These are phyloP conservation scores for Epinotia bilunana DNA, from an alignment of 2,888 invertebrate genomes.

Conservation along the genomic window DNA sequence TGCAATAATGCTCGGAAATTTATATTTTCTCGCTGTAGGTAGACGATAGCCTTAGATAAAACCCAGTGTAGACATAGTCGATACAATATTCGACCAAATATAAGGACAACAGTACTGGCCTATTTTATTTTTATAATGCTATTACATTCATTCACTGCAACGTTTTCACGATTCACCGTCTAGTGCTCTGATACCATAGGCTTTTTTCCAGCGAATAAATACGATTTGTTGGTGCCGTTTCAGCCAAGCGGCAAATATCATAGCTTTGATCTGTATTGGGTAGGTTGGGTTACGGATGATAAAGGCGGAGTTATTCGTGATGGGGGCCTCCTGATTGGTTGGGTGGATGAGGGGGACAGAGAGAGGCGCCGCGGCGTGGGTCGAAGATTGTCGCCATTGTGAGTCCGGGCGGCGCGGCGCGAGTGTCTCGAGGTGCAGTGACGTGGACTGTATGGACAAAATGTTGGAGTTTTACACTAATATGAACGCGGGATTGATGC, in stretches of 20 bases:
- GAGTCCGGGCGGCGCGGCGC: slow-evolving; percentile 58
- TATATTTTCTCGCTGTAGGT: neutral
- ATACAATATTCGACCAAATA: neutral
- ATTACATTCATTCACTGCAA: neutral
- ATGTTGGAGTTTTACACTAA: slow-evolving; percentile 90
- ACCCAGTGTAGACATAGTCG: neutral
- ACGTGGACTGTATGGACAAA: slow-evolving; percentile 63
- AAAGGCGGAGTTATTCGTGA: slow-evolving; percentile 65
- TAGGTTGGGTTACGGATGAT: slow-evolving; percentile 68
- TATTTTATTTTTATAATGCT: neutral
- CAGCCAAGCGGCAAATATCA: slow-evolving; percentile 71
- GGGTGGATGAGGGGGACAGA: slow-evolving; percentile 58
- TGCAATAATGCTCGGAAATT: neutral
- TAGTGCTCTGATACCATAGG: slow-evolving; percentile 44
- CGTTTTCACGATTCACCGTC: slow-evolving; percentile 19
- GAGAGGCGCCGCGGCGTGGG: slow-evolving; percentile 52
- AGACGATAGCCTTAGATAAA: neutral
- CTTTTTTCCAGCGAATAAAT: slow-evolving; percentile 68
- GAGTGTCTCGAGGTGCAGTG: slow-evolving; percentile 57
- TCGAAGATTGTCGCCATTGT: slow-evolving; percentile 60
- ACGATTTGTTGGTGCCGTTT: slow-evolving; percentile 70
- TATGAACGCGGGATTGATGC: slow-evolving; percentile 85
- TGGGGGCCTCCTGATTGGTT: slow-evolving; percentile 64
- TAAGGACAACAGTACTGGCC: too few relatives aligned
- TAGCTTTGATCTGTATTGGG: slow-evolving; percentile 73